A percentile compares a stretch with the other conserved stretches of the same genome.
Evolutionary conservation across 2,113 vertebrate species (phyloP).

Genomic region (Cavia porcellus): DNA sequence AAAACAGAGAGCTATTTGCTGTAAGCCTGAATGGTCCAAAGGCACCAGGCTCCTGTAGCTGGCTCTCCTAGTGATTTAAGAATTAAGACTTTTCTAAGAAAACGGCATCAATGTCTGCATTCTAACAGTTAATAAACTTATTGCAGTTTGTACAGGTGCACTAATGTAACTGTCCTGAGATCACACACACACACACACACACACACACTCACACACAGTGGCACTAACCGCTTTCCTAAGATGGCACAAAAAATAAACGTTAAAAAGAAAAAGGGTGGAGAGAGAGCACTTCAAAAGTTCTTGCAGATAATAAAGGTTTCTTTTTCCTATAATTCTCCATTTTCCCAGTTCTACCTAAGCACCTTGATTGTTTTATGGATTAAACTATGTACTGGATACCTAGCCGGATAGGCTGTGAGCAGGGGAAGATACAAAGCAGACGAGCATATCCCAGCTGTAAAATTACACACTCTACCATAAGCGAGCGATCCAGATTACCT

Average conservation of each 20-base stretch:
- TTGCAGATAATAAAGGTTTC: constrained; percentile 27
- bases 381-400: constrained; percentile 53
- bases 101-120: constrained; percentile 1
- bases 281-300: not conserved
- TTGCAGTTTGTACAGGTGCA: not conserved
- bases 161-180: not conserved
- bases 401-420: constrained; percentile 63
- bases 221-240: not conserved
- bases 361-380: constrained; percentile 63
- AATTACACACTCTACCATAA: constrained; percentile 80
- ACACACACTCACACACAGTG: not conserved
- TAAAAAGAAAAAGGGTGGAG: not conserved
- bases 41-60: not conserved
- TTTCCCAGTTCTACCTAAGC: constrained; percentile 77
- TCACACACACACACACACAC: not conserved
- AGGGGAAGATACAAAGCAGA: constrained; percentile 65
- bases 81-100: not conserved
- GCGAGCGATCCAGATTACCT: constrained; percentile 81
- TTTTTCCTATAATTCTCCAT: constrained; percentile 44
- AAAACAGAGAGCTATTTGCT: not conserved
- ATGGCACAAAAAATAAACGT: constrained; percentile 50
- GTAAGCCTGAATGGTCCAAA: not conserved
- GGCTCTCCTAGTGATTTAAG: not conserved
- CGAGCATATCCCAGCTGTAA: constrained; percentile 77
- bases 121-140: not conserved